Evolutionary conservation across 2,888 invertebrate genomes (phyloP), one percentile per base, ranked within the genome.

Genomic region (Sminthurides aquaticus): DNA sequence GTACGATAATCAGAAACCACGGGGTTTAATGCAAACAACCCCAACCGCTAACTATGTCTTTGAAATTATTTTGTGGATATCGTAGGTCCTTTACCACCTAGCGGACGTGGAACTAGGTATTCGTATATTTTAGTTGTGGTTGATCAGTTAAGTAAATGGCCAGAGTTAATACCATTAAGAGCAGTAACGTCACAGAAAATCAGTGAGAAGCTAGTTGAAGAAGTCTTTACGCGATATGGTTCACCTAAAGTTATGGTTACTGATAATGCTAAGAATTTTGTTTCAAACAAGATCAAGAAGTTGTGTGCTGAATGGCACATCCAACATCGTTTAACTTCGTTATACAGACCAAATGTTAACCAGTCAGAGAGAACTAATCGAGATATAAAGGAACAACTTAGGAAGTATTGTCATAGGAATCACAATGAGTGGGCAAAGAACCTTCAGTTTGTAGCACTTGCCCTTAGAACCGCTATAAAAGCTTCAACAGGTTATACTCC

Each of bases 181-280:
- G n/a, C n/a, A n/a, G n/a, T n/a, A n/a, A n/a, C n/a, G n/a, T n/a
- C n/a, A n/a, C n/a, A n/a, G n/a, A n/a, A n/a, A n/a, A n/a, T n/a
- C n/a, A n/a, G n/a, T n/a, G n/a, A n/a, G n/a, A n/a, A n/a, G n/a
- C n/a, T n/a, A n/a, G n/a, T n/a, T n/a, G n/a, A n/a, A n/a, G n/a
- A n/a, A n/a, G n/a, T n/a, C n/a, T n/a, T n/a, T n/a, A n/a, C n/a
- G n/a, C n/a, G n/a, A n/a, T 72, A 49, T 60, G 70, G 69, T 3
- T 18, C 60, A n/a, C 70, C 68, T 1, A 58, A 52, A 27, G 26
- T 25, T 2, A 65, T 72, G 15, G 15, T 72, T 0, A 58, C 60
- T 0, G 72, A 72, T 26, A 70, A 72, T 49, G 72, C 59, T 20
- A 66, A 29, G 1, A 65, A 70, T 18, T 70, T 72, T 54, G 61